phyloP scores from a whole-genome alignment of 2,113 vertebrate genomes.

The Gavia stellata region DNA sequence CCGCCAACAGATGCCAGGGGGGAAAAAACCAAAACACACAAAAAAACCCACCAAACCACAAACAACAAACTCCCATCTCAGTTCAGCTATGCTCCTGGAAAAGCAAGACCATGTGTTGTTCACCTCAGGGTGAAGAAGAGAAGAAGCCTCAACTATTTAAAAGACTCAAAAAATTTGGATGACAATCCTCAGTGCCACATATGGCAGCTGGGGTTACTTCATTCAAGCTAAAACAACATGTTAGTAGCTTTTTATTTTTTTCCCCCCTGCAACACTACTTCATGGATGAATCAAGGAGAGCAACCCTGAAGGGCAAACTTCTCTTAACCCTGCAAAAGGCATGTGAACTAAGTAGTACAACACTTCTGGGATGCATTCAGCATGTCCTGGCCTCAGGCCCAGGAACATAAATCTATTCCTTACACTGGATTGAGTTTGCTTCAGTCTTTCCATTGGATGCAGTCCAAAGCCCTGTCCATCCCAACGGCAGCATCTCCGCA shows the following conservation, averaged over 20 bases:
- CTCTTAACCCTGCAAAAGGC: slow-evolving; percentile 32
- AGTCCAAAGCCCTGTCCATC: slow-evolving; percentile 9
- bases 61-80: background rate
- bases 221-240: slow-evolving; percentile 21
- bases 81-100: background rate
- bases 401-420: slow-evolving; percentile 26
- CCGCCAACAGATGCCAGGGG: background rate
- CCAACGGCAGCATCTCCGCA: background rate
- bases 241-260: background rate
- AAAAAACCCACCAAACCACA: background rate
- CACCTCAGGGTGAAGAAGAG: background rate
- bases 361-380: slow-evolving; percentile 49
- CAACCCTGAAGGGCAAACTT: slow-evolving; percentile 37
- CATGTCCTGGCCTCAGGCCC: slow-evolving; percentile 7
- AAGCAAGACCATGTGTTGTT: background rate
- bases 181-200: background rate
- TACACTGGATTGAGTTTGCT: background rate
- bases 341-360: slow-evolving; percentile 33
- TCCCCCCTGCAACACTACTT: background rate
- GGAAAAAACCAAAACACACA: too few relatives aligned
- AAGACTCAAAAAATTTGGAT: background rate
- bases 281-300: slow-evolving; percentile 30
- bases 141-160: background rate
- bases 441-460: slow-evolving; percentile 23
- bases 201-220: slow-evolving; percentile 6